Evolutionary conservation across 2,888 invertebrate species (phyloP).

Genomic region (Raillietiella orientalis): DNA sequence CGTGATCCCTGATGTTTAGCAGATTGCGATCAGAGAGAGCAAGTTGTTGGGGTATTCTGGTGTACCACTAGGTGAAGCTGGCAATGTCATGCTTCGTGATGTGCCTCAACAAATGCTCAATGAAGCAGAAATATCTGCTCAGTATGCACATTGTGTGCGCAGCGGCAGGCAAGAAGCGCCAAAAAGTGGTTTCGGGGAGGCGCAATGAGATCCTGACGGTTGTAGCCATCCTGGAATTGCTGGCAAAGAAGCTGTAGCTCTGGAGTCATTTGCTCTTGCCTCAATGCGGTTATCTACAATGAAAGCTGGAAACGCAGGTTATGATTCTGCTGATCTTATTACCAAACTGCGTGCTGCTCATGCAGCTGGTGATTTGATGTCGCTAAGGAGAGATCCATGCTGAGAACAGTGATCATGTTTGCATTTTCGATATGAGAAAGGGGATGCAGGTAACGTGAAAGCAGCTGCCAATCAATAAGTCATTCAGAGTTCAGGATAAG

Average conservation of each 20-base stretch:
- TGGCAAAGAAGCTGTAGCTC: slow-evolving; percentile 89
- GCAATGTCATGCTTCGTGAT: slow-evolving; percentile 82
- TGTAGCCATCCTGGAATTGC: slow-evolving; percentile 55
- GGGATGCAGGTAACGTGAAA: slow-evolving; percentile 62
- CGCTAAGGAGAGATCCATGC: slow-evolving; percentile 21
- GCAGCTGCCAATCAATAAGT: slow-evolving; percentile 75
- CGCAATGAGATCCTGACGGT: slow-evolving; percentile 94
- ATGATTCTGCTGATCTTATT: slow-evolving; percentile 78
- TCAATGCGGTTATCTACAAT: slow-evolving; percentile 54
- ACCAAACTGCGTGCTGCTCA: slow-evolving; percentile 74
- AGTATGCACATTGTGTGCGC: slow-evolving; percentile 91
- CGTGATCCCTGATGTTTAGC: slow-evolving; percentile 2
- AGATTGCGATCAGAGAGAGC: slow-evolving; percentile 92
- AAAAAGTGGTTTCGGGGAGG: slow-evolving; percentile 62
- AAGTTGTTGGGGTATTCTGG: slow-evolving; percentile 74
- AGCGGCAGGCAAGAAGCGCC: slow-evolving; percentile 82
- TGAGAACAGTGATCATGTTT: background rate
- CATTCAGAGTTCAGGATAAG: slow-evolving; percentile 84
- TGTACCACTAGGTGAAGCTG: slow-evolving; percentile 79
- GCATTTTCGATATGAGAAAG: slow-evolving; percentile 43
- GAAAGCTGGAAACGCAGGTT: slow-evolving; percentile 95
- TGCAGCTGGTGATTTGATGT: slow-evolving; percentile 39
- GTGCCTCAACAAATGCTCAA: slow-evolving; percentile 95
- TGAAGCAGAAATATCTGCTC: slow-evolving; percentile 88
- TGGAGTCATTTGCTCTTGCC: slow-evolving; percentile 76